These are phyloP conservation scores for Gasteruption jaculator DNA, from an alignment of 2,888 invertebrate species.

Conservation along the genomic window DNA sequence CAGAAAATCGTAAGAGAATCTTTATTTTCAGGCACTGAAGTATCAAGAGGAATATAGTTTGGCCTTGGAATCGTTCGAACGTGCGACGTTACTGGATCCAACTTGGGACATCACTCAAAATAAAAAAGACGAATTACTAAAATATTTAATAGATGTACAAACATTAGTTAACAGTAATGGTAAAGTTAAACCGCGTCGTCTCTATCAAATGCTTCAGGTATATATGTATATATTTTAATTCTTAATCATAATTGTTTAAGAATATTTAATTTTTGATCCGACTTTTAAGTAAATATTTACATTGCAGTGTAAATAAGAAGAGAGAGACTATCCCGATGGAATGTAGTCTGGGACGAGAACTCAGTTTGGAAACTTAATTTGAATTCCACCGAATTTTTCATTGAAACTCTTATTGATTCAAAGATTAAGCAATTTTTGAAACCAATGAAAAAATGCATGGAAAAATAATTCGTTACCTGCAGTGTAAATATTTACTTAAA, in stretches of 20 bases:
- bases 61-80: conserved; percentile 66
- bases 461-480: too few relatives aligned
- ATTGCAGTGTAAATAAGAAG: too few relatives aligned
- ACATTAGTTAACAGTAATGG: conserved; percentile 65
- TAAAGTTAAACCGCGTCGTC: conserved; percentile 68
- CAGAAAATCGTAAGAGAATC: conserved; percentile 5
- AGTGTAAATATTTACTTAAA: too few relatives aligned
- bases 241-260: conserved; percentile 7
- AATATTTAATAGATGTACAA: conserved; percentile 64
- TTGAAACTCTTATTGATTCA: too few relatives aligned
- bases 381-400: too few relatives aligned
- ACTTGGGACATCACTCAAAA: conserved; percentile 66
- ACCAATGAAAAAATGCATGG: too few relatives aligned
- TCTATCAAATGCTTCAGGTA: conserved; percentile 66
- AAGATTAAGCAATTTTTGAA: too few relatives aligned
- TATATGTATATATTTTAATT: conserved; percentile 18
- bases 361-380: too few relatives aligned
- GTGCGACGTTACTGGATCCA: conserved; percentile 69
- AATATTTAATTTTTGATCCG: conserved; percentile 1
- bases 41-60: conserved; percentile 73
- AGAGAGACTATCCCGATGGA: too few relatives aligned
- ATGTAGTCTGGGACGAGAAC: too few relatives aligned
- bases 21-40: conserved; percentile 61
- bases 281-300: too few relatives aligned
- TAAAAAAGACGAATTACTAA: conserved; percentile 61